Evolutionary conservation across 2,113 vertebrate species (phyloP), one percentile per base, ranked within the genome.

Genomic region (Symphodus melops): DNA sequence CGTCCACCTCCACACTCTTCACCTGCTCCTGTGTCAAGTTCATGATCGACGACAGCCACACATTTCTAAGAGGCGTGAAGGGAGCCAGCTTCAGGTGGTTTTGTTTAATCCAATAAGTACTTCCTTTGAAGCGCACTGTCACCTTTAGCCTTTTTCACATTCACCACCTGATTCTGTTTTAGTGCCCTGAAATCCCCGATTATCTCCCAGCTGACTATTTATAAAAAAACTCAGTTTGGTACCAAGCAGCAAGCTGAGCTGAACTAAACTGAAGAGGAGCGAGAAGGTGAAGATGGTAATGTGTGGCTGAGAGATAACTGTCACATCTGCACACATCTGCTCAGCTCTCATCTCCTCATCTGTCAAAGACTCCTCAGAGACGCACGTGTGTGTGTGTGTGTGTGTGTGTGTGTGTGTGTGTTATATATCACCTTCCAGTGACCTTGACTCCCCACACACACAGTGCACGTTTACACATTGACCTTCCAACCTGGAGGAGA

Each of bases 331-430:
- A 21, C 44, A 71, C 36, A 17, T 75, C 72, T 59, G 42, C 20
- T 0, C 23, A 37, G 61, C 46, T 44, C 52, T 55, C 76, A 68
- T 79, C 69, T 62, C 21, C 68, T 42, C 51, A 73, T 68, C 69
- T 62, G 21, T 21, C 21, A 21, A 54, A 66, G 6, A 48, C 61
- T 60, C 17, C 57, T 48, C 41, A 51, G 2, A 56, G 17, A 28
- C 11, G 17, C 21, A 48, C 14, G 5, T 14, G 68, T 4, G 60
- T 48, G 55, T 17, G 39, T n/a, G 2, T 12, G 16, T 60, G n/a
- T 53, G 33, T 69, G 3, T 57, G 16, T 53, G 16, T 55, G 19
- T 59, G 21, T 46, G 10, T 66, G 11, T 41, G 20, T 25, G 46
- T 36, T 37, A 49, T 36, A 33, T 39, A 8, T 39, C 52, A 20